Percentiles rank a stretch among this genome's conserved stretches.
phyloP scores from a whole-genome alignment of 2,888 invertebrate species.

The Stenodera caucasica region DNA sequence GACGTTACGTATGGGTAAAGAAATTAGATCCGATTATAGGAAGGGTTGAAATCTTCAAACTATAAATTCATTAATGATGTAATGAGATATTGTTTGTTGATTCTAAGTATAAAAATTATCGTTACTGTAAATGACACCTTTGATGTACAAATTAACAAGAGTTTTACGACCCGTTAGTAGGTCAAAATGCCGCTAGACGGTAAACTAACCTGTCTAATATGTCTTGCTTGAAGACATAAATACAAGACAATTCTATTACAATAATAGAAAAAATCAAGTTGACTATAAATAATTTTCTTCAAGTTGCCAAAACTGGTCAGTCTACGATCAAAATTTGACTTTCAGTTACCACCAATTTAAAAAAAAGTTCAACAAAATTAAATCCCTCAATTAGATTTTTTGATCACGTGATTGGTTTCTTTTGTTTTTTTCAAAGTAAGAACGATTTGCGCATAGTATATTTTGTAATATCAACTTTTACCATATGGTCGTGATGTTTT shows the following conservation, averaged over 20 bases:
- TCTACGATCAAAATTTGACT: too few species aligned
- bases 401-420: background rate
- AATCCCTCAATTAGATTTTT: too few species aligned
- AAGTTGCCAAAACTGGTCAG: too few species aligned
- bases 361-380: too few species aligned
- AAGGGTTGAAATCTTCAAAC: too few species aligned
- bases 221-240: slow-evolving; percentile 4
- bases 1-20: too few species aligned
- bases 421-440: too few species aligned
- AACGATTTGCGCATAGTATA: background rate
- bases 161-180: slow-evolving; percentile 25
- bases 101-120: slow-evolving; percentile 1
- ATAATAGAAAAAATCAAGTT: background rate
- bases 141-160: slow-evolving; percentile 3
- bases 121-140: slow-evolving; percentile 5
- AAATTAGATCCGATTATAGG: too few species aligned
- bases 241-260: background rate
- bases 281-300: too few species aligned
- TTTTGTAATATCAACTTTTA: slow-evolving; percentile 4
- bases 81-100: too few species aligned
- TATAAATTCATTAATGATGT: too few species aligned
- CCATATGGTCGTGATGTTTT: slow-evolving; percentile 7
- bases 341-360: too few species aligned
- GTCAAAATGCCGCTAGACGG: slow-evolving; percentile 28
- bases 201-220: slow-evolving; percentile 21